Base-by-base conservation (phyloP, 2,797 vertebrate genomes). In the Myotis myotis region DNA sequence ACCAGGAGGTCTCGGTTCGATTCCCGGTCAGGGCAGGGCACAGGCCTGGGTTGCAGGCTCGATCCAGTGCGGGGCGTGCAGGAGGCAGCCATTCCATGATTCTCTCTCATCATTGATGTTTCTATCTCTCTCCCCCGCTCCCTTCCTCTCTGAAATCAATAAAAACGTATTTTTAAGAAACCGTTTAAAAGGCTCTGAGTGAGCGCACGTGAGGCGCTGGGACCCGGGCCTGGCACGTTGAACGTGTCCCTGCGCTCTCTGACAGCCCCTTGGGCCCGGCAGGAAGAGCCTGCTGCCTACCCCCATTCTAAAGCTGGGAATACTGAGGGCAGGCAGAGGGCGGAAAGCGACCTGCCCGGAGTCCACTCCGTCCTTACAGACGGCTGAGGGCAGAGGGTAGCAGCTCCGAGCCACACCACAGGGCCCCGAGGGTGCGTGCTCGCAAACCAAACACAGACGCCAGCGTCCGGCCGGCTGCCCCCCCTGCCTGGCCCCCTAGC, bases 181-280 rank as follows among this genome's bases (percentile, higher is more conserved):
- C 12, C 5, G 57, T 1, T 3, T 3, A 10, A 19, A 11, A 49
- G 30, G 17, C 53, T 57, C 15, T 30, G 49, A 28, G 49, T 19
- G 17, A 47, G 75, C 68, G 16, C 0, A 1, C 3, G 51, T 8
- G 2, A 3, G 6, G 22, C 17, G 4, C 30, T 1, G 0, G 57
- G 71, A 36, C 25, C 38, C 0, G 0, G 11, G 22, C 20, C 41
- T 36, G 28, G 68, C 47, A 1, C 17, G 0, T 0, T 2, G 70
- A 49, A 17, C 6, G 25, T 7, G 2, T 17, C 0, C 38, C 23
- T 3, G 0, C 1, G 13, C 12, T 49, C 74, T 68, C 55, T 36
- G 3, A 55, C 60, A 33, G 7, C 51, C 11, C 0, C 7, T 47
- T 6, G 0, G 9, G 47, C 11, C 22, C 30, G 28, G 44, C 11